A percentile compares a stretch with the other conserved stretches of the same genome.
Conservation (phyloP, 2,113 vertebrate genomes). For the Phrynosoma platyrhinos region DNA sequence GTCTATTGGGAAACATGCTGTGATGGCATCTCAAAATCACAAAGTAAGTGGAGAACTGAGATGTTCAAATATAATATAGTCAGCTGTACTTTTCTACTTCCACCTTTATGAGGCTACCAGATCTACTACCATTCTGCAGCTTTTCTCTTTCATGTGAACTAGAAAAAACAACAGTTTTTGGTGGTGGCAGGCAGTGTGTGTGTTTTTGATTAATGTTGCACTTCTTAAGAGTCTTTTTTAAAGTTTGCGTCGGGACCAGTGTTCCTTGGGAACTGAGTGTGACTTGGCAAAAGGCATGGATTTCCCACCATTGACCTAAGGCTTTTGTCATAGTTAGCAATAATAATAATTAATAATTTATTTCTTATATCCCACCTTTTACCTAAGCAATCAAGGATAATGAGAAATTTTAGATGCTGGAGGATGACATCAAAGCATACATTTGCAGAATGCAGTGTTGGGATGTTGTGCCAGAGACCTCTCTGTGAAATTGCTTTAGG, state of each 20-base stretch:
- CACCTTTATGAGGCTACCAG: neutral
- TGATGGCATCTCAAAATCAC: neutral
- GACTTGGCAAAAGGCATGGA: neutral
- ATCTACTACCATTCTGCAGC: neutral
- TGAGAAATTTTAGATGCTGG: neutral
- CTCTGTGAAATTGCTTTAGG: constrained; percentile 45
- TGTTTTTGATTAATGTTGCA: neutral
- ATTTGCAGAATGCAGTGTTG: neutral
- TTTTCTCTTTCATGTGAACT: neutral
- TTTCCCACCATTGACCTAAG: neutral
- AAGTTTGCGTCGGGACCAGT: too few relatives aligned
- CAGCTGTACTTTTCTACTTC: neutral
- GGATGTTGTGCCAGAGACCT: neutral
- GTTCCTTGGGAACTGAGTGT: neutral
- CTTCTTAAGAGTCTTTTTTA: neutral
- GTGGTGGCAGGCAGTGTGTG: too few relatives aligned
- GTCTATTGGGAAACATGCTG: neutral
- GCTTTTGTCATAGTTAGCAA: neutral
- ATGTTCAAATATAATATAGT: neutral
- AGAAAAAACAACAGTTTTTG: neutral
- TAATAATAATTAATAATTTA: neutral
- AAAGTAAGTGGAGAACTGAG: neutral
- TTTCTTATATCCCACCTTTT: too few relatives aligned
- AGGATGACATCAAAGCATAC: neutral
- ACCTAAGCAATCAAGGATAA: neutral